phyloP scores from a whole-genome alignment of 2,797 vertebrate genomes.

The Pseudochirops cupreus region DNA sequence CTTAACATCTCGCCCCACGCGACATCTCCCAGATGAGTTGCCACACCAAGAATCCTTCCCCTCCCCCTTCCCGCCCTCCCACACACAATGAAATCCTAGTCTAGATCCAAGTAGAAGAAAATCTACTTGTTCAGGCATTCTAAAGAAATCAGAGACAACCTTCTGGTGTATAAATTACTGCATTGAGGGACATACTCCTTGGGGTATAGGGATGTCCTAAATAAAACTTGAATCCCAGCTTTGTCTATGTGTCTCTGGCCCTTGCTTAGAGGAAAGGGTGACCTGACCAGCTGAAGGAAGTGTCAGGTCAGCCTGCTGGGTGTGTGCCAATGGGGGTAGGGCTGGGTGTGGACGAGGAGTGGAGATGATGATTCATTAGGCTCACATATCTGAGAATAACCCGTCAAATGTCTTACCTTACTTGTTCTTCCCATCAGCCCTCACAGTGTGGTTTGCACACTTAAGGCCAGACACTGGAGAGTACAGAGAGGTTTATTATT shows the following conservation, averaged over 20 bases:
- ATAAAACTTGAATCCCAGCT: background rate
- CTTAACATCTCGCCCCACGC: background rate
- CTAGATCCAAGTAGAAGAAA: background rate
- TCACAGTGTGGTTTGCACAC: background rate
- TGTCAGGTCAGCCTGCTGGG: background rate
- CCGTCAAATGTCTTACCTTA: background rate
- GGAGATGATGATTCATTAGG: background rate
- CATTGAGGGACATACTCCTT: background rate
- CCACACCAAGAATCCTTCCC: background rate
- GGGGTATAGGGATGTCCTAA: background rate
- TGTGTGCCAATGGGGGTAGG: background rate
- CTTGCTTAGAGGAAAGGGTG: background rate
- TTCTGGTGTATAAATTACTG: background rate
- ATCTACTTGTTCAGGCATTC: background rate
- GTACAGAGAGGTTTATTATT: background rate
- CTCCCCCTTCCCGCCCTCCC: no score
- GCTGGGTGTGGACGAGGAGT: background rate
- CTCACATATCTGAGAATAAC: background rate
- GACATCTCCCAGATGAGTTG: background rate
- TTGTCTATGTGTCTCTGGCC: background rate
- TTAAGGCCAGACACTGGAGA: background rate
- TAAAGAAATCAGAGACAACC: background rate
- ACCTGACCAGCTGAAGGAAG: background rate
- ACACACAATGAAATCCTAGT: background rate
- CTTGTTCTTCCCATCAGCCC: no score